Conservation (phyloP, 2,888 invertebrate genomes). For the Oasisia sp. region DNA sequence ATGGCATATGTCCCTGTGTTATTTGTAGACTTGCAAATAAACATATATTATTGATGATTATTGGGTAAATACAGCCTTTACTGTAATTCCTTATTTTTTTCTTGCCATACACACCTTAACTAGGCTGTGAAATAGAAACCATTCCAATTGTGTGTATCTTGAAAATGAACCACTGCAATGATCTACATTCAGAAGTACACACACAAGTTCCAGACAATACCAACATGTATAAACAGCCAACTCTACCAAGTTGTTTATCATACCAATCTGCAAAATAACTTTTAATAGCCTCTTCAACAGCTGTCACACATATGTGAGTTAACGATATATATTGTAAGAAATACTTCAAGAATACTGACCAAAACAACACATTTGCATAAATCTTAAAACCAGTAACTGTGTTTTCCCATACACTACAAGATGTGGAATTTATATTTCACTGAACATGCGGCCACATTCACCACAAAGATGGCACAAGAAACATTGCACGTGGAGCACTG, state of each 20-base stretch:
- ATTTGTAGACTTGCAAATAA: not conserved
- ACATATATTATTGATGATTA: not conserved
- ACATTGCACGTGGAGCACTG: not conserved
- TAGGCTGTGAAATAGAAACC: not conserved
- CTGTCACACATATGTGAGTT: not conserved
- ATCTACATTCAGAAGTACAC: not conserved
- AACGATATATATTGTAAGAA: not conserved
- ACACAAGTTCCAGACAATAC: not conserved
- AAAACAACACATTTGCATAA: not conserved
- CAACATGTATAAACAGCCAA: not conserved
- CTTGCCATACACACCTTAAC: not conserved
- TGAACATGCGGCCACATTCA: not conserved
- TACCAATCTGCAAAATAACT: not conserved
- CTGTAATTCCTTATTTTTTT: not conserved
- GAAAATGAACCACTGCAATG: not conserved
- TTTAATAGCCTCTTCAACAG: not conserved
- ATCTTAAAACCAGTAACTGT: not conserved
- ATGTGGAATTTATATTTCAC: not conserved
- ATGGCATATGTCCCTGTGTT: not conserved
- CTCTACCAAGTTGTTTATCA: not conserved
- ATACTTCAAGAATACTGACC: not conserved
- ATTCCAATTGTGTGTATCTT: not conserved
- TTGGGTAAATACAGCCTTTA: not conserved
- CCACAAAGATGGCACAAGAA: not conserved
- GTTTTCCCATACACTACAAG: not conserved